Evolutionary conservation across 2,113 vertebrate species (phyloP), one percentile per base, ranked within the genome.

Genomic region (Montifringilla adamsi): DNA sequence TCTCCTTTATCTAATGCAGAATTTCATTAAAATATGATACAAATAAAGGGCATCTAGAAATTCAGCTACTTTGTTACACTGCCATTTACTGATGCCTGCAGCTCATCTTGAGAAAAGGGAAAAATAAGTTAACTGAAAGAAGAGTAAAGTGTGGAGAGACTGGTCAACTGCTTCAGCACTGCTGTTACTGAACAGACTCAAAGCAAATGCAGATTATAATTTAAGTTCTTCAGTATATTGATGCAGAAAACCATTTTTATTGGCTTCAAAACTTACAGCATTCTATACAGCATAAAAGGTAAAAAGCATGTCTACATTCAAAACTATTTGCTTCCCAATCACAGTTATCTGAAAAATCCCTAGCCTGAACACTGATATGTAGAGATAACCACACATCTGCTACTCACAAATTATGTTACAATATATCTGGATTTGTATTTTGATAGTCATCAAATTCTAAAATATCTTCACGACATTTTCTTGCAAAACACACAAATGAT

Each of bases 51-150:
- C 72, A 90, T 83, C 53, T 52, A 95, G 18, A 95, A 95, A 89
- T 78, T 87, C 76, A 81, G 19, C 56, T 84, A 6, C 59, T 94
- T 58, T 66, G 55, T 56, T 94, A 30, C 22, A 39, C 62, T 94
- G 86, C 35, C n/a, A 79, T 97, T 96, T 91, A 86, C 93, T 94
- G 94, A 96, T 94, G 87, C 80, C 96, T 97, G 92, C 90, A 96
- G 97, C 90, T 88, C 84, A 87, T n/a, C 52, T 78, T n/a, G 75
- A 92, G 87, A 91, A 96, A 84, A 23, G 15, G 53, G 53, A 85
- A 89, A 63, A 56, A 58, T 15, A 50, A 5, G 15, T 47, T 80
- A 62, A n/a, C 47, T 44, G 37, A 73, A 27, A 16, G 44, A 93
- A 84, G 21, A 94, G 19, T 50, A 26, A 76, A 66, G 63, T 20